Conservation (phyloP, 2,113 vertebrate species). For the Geococcyx californianus region DNA sequence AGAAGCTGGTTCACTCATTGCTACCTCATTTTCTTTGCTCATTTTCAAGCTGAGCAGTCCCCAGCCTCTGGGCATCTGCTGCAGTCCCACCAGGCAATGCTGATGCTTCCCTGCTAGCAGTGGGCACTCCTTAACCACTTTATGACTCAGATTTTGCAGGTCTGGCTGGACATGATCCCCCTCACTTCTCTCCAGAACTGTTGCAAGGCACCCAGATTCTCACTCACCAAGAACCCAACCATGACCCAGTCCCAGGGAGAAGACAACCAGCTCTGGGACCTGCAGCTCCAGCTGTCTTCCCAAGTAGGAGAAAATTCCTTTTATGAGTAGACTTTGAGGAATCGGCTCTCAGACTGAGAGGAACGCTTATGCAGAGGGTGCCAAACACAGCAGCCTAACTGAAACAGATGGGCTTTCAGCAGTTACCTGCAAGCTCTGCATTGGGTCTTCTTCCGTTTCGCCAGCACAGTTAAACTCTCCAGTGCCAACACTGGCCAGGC, state of each 20-base stretch:
- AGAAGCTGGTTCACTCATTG: neutral
- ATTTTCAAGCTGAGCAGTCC: neutral
- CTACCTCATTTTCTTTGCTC: neutral
- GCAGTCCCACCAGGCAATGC: neutral
- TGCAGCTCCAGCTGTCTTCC: neutral
- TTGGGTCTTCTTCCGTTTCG: neutral
- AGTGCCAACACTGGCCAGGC: neutral
- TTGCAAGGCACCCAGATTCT: rapidly evolving
- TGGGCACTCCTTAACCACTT: rapidly evolving
- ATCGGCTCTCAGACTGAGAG: neutral
- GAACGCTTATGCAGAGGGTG: neutral
- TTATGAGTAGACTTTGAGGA: neutral
- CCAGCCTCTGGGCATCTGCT: neutral
- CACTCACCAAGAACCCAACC: neutral
- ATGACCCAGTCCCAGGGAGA: rapidly evolving
- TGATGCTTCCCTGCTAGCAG: neutral
- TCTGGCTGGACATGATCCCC: neutral
- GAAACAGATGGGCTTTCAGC: neutral
- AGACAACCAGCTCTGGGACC: neutral
- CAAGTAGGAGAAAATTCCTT: neutral
- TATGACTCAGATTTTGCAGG: rapidly evolving
- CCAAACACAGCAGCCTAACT: neutral
- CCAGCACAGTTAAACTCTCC: neutral
- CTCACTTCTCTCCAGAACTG: neutral
- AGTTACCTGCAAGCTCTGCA: neutral